Evolutionary conservation across 2,888 invertebrate genomes (phyloP).

Genomic region (Dugesia japonica): DNA sequence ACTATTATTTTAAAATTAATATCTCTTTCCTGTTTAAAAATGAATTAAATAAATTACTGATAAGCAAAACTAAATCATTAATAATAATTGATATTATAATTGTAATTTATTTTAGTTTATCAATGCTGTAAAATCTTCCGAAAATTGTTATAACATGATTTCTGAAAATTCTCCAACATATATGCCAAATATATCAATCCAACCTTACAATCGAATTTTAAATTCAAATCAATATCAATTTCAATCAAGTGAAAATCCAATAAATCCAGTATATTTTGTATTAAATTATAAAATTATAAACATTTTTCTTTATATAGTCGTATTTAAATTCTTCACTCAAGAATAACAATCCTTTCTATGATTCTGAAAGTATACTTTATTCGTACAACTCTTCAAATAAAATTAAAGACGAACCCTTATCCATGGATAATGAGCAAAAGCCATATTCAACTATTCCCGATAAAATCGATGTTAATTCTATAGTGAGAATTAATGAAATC

Average conservation of each 20-base stretch:
- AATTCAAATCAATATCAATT: slow-evolving; percentile 1
- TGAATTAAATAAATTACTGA: too few species aligned
- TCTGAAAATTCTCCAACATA: slow-evolving; percentile 16
- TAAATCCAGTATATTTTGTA: neutral
- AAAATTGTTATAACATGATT: slow-evolving; percentile 11
- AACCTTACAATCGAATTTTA: neutral
- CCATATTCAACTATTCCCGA: neutral
- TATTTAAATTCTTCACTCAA: slow-evolving; percentile 13
- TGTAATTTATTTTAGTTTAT: neutral
- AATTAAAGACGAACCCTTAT: slow-evolving; percentile 10
- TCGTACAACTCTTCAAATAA: neutral
- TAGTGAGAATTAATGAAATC: slow-evolving; percentile 11
- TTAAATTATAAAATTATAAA: too few species aligned
- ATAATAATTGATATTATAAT: too few species aligned
- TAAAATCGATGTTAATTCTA: slow-evolving; percentile 13
- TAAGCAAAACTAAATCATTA: too few species aligned
- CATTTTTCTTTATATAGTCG: neutral
- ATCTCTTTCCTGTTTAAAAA: neutral
- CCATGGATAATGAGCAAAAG: slow-evolving; percentile 8
- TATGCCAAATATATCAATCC: slow-evolving; percentile 15
- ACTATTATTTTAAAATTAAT: slow-evolving; percentile 3
- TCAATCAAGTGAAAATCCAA: neutral
- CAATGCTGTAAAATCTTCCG: neutral
- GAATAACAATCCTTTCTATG: neutral
- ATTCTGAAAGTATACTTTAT: slow-evolving; percentile 1